Evolutionary conservation across 1,140 invertebrate species (phyloP).

Genomic region (Nasonia longicornis): DNA sequence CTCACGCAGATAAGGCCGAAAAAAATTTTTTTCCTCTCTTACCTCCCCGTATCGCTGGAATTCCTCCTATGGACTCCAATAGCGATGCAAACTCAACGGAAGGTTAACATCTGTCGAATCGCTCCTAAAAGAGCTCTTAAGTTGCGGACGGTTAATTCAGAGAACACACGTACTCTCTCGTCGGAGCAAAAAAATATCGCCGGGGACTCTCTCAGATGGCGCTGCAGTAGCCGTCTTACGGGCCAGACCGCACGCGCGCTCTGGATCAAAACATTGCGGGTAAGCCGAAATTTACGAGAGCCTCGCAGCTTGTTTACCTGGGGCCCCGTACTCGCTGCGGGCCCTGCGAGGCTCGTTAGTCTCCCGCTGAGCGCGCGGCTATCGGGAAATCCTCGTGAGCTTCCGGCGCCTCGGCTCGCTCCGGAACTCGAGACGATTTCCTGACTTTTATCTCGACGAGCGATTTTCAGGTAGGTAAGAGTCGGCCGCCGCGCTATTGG

Average conservation of each 20-base stretch:
- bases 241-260: constrained; percentile 9
- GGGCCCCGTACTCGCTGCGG: constrained; percentile 7
- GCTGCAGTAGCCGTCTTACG: not conserved
- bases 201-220: not conserved
- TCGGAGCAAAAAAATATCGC: not conserved
- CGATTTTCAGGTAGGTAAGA: not conserved
- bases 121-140: too few species aligned
- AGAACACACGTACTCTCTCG: not conserved
- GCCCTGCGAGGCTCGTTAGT: constrained; percentile 28
- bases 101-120: too few species aligned
- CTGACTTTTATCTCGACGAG: constrained; percentile 40
- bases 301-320: constrained; percentile 49
- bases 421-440: constrained; percentile 34
- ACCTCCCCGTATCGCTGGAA: not conserved
- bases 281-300: constrained; percentile 54
- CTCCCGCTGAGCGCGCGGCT: constrained; percentile 13
- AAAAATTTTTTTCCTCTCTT: not conserved
- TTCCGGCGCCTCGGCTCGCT: not conserved
- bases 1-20: not conserved
- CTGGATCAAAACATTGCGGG: constrained; percentile 59
- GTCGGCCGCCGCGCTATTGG: not conserved
- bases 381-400: not conserved
- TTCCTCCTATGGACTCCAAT: not conserved
- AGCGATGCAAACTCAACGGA: not conserved
- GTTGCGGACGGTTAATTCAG: not conserved